A percentile compares a stretch with the other conserved stretches of the same genome.
Evolutionary conservation across 2,888 invertebrate species (phyloP).

Genomic region (Lysandra coridon): DNA sequence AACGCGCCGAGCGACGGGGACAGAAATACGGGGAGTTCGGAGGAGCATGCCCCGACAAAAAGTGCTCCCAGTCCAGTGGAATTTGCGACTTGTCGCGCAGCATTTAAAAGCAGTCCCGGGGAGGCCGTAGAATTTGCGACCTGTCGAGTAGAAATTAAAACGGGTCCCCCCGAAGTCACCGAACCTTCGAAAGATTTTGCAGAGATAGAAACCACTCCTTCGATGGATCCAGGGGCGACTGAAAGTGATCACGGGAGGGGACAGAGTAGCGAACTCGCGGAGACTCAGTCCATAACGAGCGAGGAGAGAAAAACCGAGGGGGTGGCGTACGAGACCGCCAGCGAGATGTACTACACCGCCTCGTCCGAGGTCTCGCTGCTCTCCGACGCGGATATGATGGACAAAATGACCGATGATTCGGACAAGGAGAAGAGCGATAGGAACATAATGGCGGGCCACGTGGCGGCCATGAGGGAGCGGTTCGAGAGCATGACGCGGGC

Average conservation of each 20-base stretch:
- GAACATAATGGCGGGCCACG: constrained; percentile 70
- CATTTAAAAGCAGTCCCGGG: background rate
- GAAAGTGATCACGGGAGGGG: constrained; percentile 37
- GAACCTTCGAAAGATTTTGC: background rate
- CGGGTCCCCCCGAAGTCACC: background rate
- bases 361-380: constrained; percentile 64
- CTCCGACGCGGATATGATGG: constrained; percentile 59
- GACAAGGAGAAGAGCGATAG: constrained; percentile 53
- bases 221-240: background rate
- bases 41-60: background rate
- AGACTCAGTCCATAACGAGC: background rate
- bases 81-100: background rate
- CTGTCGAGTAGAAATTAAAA: background rate
- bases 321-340: constrained; percentile 52
- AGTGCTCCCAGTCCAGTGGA: background rate
- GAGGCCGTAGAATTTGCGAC: background rate
- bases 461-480: constrained; percentile 75
- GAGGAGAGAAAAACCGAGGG: constrained; percentile 30
- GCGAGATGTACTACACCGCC: constrained; percentile 71
- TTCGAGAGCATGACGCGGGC: constrained; percentile 75
- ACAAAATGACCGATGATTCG: constrained; percentile 45
- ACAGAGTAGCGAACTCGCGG: background rate
- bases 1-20: constrained; percentile 12
- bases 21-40: background rate
- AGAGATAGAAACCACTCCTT: constrained; percentile 44